Percentiles rank a stretch among this genome's conserved stretches.
phyloP scores from a whole-genome alignment of 2,797 vertebrate genomes.

The Hapalemur alaotrensis region DNA sequence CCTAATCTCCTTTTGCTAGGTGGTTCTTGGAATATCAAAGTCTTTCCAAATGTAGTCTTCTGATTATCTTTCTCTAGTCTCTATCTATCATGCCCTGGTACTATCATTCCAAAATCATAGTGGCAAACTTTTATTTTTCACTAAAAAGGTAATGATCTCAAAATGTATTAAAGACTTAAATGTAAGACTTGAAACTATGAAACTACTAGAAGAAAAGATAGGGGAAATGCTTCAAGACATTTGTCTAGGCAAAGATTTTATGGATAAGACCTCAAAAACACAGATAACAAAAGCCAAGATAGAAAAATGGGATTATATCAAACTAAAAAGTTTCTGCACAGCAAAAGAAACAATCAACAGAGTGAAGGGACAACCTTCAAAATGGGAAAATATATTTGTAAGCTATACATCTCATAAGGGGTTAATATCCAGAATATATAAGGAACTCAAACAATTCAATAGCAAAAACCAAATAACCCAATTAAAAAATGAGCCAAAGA shows the following conservation, averaged over 20 bases:
- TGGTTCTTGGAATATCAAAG: neutral
- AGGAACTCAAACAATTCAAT: neutral
- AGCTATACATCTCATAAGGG: neutral
- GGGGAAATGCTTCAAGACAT: neutral
- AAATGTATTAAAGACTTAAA: neutral
- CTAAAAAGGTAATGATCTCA: neutral
- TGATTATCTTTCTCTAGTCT: neutral
- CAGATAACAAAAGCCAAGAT: neutral
- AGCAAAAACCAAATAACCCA: neutral
- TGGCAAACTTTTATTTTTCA: neutral
- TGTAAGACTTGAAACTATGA: neutral
- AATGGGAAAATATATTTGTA: neutral
- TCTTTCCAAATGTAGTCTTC: neutral
- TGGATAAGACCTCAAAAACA: neutral
- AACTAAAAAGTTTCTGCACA: neutral
- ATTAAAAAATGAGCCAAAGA: neutral
- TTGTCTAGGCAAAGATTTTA: neutral
- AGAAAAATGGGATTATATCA: neutral
- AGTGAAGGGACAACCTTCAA: neutral
- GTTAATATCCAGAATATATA: neutral
- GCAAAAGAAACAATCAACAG: neutral
- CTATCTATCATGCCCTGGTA: neutral
- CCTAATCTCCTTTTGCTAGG: neutral
- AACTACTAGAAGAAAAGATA: neutral
- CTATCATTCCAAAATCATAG: neutral